phyloP scores from a whole-genome alignment of 2,888 invertebrate species.

The Polyploca ridens region DNA sequence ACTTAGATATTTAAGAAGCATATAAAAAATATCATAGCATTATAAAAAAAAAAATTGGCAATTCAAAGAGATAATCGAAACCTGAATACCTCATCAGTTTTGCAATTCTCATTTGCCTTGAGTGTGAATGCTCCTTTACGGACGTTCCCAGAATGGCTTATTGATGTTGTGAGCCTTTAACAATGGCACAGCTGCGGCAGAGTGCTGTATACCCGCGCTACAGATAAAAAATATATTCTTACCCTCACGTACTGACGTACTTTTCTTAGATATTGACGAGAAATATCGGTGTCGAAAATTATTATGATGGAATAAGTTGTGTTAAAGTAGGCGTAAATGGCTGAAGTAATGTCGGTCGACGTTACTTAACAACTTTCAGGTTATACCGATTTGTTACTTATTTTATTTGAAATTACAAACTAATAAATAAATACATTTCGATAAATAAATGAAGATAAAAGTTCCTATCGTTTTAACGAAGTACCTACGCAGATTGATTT shows the following conservation, averaged over 20 bases:
- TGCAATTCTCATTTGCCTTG: neutral
- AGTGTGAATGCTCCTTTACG: conserved; percentile 50
- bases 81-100: no score
- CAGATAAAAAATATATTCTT: conserved; percentile 46
- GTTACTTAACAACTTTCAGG: neutral
- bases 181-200: conserved; percentile 64
- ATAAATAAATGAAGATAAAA: no score
- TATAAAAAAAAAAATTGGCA: neutral
- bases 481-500: no score
- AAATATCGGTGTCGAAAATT: conserved; percentile 24
- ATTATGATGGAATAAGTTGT: conserved; percentile 20
- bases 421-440: no score
- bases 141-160: conserved; percentile 68
- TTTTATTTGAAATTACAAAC: no score
- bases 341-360: neutral
- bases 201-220: conserved; percentile 31
- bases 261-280: conserved; percentile 34
- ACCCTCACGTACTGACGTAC: conserved; percentile 28
- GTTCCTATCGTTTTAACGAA: no score
- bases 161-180: conserved; percentile 71
- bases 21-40: no score
- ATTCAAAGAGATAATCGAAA: neutral
- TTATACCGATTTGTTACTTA: neutral
- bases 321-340: conserved; percentile 17
- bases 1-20: no score